Evolutionary conservation across 2,888 invertebrate species (phyloP).

Genomic region (Acheta domesticus): DNA sequence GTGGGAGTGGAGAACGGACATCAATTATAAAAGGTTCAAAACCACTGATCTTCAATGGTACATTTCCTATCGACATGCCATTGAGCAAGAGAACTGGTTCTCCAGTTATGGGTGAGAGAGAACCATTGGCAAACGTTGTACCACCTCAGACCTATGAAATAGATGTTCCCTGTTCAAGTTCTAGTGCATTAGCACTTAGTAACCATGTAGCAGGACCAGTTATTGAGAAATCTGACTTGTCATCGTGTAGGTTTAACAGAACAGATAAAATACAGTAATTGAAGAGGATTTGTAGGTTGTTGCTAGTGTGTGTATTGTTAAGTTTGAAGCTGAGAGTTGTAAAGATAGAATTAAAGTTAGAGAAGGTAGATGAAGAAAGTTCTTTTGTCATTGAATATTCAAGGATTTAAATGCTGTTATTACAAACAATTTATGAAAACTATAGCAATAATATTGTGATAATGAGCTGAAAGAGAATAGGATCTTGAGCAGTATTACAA

Average conservation of each 20-base stretch:
- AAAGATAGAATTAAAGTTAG: slow-evolving; percentile 22
- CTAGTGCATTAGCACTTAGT: slow-evolving; percentile 2
- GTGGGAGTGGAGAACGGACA: slow-evolving; percentile 28
- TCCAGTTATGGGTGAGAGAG: slow-evolving; percentile 5
- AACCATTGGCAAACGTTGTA: slow-evolving; percentile 19
- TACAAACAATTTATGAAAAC: neutral
- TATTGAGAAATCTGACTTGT: neutral
- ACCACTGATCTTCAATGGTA: slow-evolving; percentile 77
- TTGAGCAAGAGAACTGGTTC: slow-evolving; percentile 36
- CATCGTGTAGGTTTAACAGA: neutral
- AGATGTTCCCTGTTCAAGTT: slow-evolving; percentile 47
- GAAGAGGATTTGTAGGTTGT: neutral
- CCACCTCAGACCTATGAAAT: slow-evolving; percentile 43
- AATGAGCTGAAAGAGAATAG: neutral
- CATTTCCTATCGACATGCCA: slow-evolving; percentile 80
- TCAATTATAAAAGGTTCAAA: slow-evolving; percentile 46
- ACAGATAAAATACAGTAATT: neutral
- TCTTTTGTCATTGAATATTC: neutral
- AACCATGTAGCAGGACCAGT: neutral
- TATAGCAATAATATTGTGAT: neutral
- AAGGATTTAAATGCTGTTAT: neutral
- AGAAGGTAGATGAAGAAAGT: neutral
- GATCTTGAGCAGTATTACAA: neutral
- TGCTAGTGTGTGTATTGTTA: slow-evolving; percentile 12
- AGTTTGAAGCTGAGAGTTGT: slow-evolving; percentile 5